phyloP scores from a whole-genome alignment of 2,797 vertebrate species.

The Tympanoctomys barrerae region DNA sequence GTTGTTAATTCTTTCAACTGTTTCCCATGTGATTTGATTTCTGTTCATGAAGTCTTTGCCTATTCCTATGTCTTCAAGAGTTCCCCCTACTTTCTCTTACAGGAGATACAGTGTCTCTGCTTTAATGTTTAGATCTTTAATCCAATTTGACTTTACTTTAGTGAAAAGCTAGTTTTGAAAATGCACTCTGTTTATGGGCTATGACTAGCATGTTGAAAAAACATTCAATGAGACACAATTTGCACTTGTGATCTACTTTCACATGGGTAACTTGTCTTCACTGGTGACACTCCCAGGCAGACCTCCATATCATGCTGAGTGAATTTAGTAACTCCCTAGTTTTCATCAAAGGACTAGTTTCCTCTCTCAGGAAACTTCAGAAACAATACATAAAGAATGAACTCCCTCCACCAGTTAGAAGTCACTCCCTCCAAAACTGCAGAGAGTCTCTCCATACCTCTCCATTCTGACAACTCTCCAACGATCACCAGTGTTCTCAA shows the following conservation, averaged over 20 bases:
- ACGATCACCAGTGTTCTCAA: not conserved
- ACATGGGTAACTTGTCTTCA: slow-evolving; percentile 82
- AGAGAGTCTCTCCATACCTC: not conserved
- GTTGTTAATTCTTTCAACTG: too few relatives aligned
- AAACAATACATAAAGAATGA: not conserved
- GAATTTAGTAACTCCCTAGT: slow-evolving; percentile 72
- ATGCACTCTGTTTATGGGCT: slow-evolving; percentile 65
- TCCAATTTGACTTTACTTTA: too few relatives aligned
- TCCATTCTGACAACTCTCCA: not conserved
- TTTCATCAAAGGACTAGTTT: not conserved
- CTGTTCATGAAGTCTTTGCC: too few relatives aligned
- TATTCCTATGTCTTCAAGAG: too few relatives aligned
- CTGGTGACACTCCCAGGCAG: slow-evolving; percentile 77
- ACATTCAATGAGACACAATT: slow-evolving; percentile 10
- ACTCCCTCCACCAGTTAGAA: not conserved
- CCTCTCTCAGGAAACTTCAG: not conserved
- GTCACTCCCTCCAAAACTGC: not conserved
- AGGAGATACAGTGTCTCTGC: too few relatives aligned
- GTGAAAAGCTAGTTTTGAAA: slow-evolving; percentile 68
- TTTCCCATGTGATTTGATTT: too few relatives aligned
- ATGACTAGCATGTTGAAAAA: slow-evolving; percentile 69
- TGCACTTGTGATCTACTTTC: slow-evolving; percentile 76
- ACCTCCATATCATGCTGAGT: slow-evolving; percentile 80
- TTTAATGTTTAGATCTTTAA: too few relatives aligned
- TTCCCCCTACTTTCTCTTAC: too few relatives aligned